A percentile compares a stretch with the other conserved stretches of the same genome.
phyloP scores from a whole-genome alignment of 2,797 vertebrate genomes.

The Acipenser oxyrinchus region DNA sequence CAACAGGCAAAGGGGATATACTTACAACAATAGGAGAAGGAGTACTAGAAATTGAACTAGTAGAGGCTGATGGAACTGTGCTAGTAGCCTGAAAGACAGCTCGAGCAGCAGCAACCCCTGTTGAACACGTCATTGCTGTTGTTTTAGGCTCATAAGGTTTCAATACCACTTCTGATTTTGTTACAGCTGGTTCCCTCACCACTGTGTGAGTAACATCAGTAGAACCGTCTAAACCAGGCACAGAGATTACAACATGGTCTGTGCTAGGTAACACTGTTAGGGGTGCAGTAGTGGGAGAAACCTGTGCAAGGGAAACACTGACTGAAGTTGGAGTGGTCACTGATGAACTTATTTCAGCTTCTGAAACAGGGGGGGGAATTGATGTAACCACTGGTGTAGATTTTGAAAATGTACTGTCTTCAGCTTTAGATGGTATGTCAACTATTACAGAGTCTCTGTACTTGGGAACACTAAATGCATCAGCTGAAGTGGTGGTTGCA shows the following conservation, averaged over 20 bases:
- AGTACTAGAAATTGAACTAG: conserved; percentile 26
- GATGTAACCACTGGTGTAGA: conserved; percentile 14
- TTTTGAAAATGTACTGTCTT: conserved; percentile 42
- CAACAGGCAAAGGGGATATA: conserved; percentile 57
- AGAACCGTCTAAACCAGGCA: conserved; percentile 56
- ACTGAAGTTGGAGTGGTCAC: not conserved
- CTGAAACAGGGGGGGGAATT: conserved; percentile 13
- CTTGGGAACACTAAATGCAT: conserved; percentile 35
- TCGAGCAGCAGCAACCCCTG: conserved; percentile 32
- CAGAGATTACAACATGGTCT: conserved; percentile 56
- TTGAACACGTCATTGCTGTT: conserved; percentile 35
- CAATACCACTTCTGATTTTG: conserved; percentile 1
- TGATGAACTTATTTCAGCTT: not conserved
- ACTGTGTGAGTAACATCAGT: conserved; percentile 34
- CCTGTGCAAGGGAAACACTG: conserved; percentile 7
- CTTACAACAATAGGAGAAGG: conserved; percentile 36
- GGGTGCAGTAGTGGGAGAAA: conserved; percentile 44
- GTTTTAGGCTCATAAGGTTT: not conserved
- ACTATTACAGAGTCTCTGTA: conserved; percentile 43
- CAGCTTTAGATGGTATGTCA: conserved; percentile 19
- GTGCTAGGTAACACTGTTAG: conserved; percentile 41
- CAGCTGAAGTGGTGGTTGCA: conserved; percentile 27
- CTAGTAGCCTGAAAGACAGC: conserved; percentile 43
- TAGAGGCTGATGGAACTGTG: conserved; percentile 23
- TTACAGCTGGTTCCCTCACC: conserved; percentile 17